Base-by-base conservation (phyloP, 2,888 invertebrate species). In the Isoperla grammatica region DNA sequence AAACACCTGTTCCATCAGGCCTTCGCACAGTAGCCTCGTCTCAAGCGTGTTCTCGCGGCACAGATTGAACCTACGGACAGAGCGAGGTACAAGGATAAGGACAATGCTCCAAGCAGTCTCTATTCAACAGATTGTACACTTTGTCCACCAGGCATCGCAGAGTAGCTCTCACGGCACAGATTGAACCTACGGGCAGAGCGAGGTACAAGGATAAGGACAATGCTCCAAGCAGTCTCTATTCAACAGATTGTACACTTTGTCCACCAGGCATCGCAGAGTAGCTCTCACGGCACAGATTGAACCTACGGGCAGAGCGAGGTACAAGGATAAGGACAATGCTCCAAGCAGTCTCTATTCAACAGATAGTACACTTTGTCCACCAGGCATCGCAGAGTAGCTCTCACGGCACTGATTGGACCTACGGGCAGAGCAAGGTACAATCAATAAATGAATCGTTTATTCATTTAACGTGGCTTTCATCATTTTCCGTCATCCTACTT, bases 311-410 rank as follows among this genome's bases (percentile, higher is more conserved):
- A 54, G 5, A 29, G 5, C 29, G 29, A 57, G 45, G 56, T 22
- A 12, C n/a, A 20, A 11, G 17, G 53, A 58, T n/a, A 22, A 1
- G 12, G 20, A 12, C n/a, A 17, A 57, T 35, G n/a, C n/a, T 59
- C 2, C 9, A 57, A 13, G n/a, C 13, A 1, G 11, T 13, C 11
- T 13, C 11, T 12, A 46, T 46, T 9, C 9, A 12, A 12, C 9
- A n/a, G n/a, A n/a, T n/a, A n/a, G n/a, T n/a, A 86, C 0, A 86
- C 78, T 1, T 82, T 77, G 1, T 83, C 80, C 56, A 81, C 74
- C 1, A 81, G 61, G 9, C 76, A 88, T 86, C 69, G 87, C 86
- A 13, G 50, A 54, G 2, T 69, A 63, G 54, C 66, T 67, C 9
- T 67, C 69, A 2, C 63, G 63, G 61, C 71, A 72, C 4, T 71